phyloP scores from a whole-genome alignment of 2,113 vertebrate species.

The Syrrhaptes paradoxus region DNA sequence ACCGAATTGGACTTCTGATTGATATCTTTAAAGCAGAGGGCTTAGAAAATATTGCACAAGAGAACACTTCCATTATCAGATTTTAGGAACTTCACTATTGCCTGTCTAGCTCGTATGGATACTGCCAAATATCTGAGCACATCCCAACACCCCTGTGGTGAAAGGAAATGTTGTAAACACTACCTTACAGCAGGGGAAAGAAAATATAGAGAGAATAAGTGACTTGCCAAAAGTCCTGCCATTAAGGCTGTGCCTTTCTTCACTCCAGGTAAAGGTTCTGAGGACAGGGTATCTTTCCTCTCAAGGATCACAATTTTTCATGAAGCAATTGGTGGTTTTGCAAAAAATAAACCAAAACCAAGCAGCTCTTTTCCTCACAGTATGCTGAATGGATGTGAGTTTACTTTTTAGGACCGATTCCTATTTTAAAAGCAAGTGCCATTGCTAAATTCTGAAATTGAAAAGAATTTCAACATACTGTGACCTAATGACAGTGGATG shows the following conservation, averaged over 20 bases:
- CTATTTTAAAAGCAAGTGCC: slow-evolving; percentile 17
- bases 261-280: not conserved
- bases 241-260: not conserved
- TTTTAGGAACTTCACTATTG: not conserved
- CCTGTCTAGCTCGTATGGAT: not conserved
- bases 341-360: not conserved
- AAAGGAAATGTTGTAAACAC: not conserved
- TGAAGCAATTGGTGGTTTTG: not conserved
- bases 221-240: not conserved
- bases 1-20: not conserved
- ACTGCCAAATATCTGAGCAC: not conserved
- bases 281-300: not conserved
- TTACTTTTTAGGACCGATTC: slow-evolving; percentile 13
- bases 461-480: slow-evolving; percentile 31
- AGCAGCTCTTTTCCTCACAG: not conserved
- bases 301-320: not conserved
- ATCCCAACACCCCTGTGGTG: not conserved
- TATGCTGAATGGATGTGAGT: not conserved
- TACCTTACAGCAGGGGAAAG: not conserved
- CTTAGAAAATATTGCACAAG: not conserved
- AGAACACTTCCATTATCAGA: not conserved
- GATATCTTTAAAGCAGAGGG: not conserved
- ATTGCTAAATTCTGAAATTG: slow-evolving; percentile 25
- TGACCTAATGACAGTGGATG: slow-evolving; percentile 24
- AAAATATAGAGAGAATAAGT: not conserved